Conservation (phyloP, 2,797 vertebrate genomes). For the Eospalax fontanierii region DNA sequence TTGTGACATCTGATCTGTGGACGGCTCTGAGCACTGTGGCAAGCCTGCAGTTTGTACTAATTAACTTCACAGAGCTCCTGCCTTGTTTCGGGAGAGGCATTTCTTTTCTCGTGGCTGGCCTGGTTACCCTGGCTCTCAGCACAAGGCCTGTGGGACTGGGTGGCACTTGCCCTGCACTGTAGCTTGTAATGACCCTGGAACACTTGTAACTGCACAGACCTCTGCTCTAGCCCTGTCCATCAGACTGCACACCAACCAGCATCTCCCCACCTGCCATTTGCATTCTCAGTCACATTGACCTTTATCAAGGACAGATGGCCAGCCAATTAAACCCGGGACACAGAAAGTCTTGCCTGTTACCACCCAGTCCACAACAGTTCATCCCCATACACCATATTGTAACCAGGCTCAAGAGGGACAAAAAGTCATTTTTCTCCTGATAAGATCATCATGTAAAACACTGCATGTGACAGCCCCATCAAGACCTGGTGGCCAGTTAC, state of each 20-base stretch:
- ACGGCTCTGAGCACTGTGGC: rapidly evolving
- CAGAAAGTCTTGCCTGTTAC: not conserved
- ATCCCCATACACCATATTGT: not conserved
- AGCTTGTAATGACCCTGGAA: not conserved
- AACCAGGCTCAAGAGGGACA: not conserved
- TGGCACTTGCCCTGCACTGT: not conserved
- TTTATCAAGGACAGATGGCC: not conserved
- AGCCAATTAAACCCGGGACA: not conserved
- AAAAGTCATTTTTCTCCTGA: not conserved
- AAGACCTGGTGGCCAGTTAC: rapidly evolving
- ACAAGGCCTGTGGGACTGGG: rapidly evolving
- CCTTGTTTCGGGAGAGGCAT: not conserved
- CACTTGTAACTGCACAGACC: rapidly evolving
- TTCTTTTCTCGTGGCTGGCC: not conserved
- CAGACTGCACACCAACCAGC: rapidly evolving
- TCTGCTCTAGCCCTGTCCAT: not conserved
- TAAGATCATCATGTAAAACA: rapidly evolving
- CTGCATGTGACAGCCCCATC: too few relatives aligned
- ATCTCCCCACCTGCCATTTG: rapidly evolving
- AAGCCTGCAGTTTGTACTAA: not conserved
- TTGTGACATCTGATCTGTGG: not conserved
- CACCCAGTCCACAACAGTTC: conserved; percentile 19
- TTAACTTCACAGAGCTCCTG: rapidly evolving
- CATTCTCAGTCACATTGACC: not conserved
- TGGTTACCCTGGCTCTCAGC: not conserved